Percentiles rank a stretch among this genome's conserved stretches.
Evolutionary conservation across 2,888 invertebrate genomes (phyloP).

Genomic region (Syritta pipiens): DNA sequence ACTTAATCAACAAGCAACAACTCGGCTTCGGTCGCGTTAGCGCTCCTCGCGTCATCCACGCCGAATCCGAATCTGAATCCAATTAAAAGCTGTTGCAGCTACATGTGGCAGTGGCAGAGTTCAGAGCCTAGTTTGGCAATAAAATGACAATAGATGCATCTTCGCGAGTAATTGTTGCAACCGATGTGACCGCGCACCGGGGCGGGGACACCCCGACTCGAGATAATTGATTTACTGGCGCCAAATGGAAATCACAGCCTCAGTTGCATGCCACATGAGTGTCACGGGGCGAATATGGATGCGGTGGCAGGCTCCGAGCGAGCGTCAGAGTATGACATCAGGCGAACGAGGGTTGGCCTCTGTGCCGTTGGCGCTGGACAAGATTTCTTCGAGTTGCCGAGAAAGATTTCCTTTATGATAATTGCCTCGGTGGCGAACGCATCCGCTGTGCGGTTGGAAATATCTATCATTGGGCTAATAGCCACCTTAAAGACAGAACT

Average conservation of each 20-base stretch:
- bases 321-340: constrained; percentile 51
- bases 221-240: constrained; percentile 64
- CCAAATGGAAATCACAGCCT: constrained; percentile 50
- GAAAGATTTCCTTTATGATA: constrained; percentile 62
- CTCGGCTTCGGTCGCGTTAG: too few relatives aligned
- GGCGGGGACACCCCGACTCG: constrained; percentile 4
- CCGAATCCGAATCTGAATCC: constrained; percentile 48
- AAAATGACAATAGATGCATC: constrained; percentile 64
- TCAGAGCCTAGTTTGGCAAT: constrained; percentile 32
- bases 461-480: constrained; percentile 69
- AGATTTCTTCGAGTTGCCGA: too few relatives aligned
- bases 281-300: constrained; percentile 56
- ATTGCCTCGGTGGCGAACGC: constrained; percentile 63
- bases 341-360: constrained; percentile 55
- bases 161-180: constrained; percentile 60
- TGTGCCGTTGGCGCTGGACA: constrained; percentile 60
- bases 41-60: constrained; percentile 11
- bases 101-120: constrained; percentile 37
- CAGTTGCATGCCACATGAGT: constrained; percentile 61
- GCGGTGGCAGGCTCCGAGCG: constrained; percentile 37
- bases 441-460: constrained; percentile 47
- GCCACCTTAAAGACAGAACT: constrained; percentile 69
- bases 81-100: constrained; percentile 57
- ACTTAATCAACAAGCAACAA: constrained; percentile 63
- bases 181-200: constrained; percentile 2